Percentiles rank a stretch among this genome's conserved stretches.
phyloP scores from a whole-genome alignment of 1,140 invertebrate species.

The Lasioglossum baleicum region DNA sequence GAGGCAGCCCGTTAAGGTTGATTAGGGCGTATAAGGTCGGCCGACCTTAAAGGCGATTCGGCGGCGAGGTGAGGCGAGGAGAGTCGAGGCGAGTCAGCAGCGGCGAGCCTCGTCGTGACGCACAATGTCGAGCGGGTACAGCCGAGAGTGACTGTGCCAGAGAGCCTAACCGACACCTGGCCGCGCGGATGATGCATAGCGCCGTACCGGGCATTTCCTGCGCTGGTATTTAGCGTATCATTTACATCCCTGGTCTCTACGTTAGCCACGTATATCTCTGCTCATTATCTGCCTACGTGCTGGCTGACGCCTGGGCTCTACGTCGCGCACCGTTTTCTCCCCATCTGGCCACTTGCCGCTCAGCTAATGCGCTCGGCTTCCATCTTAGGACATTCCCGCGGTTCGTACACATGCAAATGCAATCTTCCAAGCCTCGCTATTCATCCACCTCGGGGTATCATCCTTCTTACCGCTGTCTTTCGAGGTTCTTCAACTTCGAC shows the following conservation, averaged over 20 bases:
- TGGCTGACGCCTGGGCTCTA: slow-evolving; percentile 16
- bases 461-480: background rate
- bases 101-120: slow-evolving; percentile 24
- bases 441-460: background rate
- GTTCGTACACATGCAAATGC: background rate
- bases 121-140: slow-evolving; percentile 39
- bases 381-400: slow-evolving; percentile 4
- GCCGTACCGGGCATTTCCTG: slow-evolving; percentile 71
- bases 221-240: slow-evolving; percentile 67
- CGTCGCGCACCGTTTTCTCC: slow-evolving; percentile 2
- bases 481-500: background rate
- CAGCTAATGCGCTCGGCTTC: slow-evolving; percentile 8
- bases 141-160: background rate
- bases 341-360: slow-evolving; percentile 23
- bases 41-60: slow-evolving; percentile 49
- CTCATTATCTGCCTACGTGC: slow-evolving; percentile 72
- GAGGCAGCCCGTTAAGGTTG: slow-evolving; percentile 54
- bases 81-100: too few relatives aligned
- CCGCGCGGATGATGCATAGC: slow-evolving; percentile 70
- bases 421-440: background rate
- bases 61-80: slow-evolving; percentile 21
- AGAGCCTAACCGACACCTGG: slow-evolving; percentile 67
- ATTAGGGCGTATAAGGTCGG: slow-evolving; percentile 63
- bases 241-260: slow-evolving; percentile 64
- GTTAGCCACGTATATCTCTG: slow-evolving; percentile 56